Evolutionary conservation across 2,113 vertebrate genomes (phyloP), one percentile per base, ranked within the genome.

Genomic region (Oreocharis arfaki): DNA sequence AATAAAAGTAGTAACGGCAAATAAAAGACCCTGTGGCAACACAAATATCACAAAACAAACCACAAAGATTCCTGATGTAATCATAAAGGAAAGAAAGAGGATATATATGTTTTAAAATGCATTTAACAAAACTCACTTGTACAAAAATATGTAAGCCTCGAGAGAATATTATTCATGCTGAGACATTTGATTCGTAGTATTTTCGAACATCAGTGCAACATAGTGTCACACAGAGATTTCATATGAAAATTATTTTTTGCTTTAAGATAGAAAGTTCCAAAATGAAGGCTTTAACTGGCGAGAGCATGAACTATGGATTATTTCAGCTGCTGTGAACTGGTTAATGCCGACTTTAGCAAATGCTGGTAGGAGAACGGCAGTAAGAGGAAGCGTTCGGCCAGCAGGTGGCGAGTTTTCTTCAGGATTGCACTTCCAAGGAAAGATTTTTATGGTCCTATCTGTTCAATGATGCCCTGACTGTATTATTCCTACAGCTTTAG

Each of bases 351-450:
- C 9, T 47, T 35, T 3, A 35, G 41, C 12, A 37, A 12, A 37
- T 1, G 69, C 37, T 9, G 59, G 2, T 6, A 6, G 10, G 22
- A 3, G 20, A 26, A 46, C 44, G 12, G 5, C 28, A 21, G 76
- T 76, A 9, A 22, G 26, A 16, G 57, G 26, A 44, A 15, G 27
- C 4, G 2, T 8, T 32, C 82, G 26, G 65, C 97, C 98, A 97
- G 97, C 93, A 98, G 98, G 95, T 98, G 98, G 98, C 97, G 97
- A 89, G 96, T 98, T 97, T 97, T 97, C 97, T 96, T 98, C 89
- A 98, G 82, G 89, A 97, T 98, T 98, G 89, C 33, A 0, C 26
- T 70, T 16, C 3, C 24, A 6, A 4, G 7, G 18, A 3, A 9
- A 6, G 22, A 6, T 52, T 67, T 61, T 65, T 10, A 14, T 8